These are phyloP conservation scores for Cheilosia pagana DNA, from an alignment of 2,888 invertebrate genomes.

Conservation along the genomic window DNA sequence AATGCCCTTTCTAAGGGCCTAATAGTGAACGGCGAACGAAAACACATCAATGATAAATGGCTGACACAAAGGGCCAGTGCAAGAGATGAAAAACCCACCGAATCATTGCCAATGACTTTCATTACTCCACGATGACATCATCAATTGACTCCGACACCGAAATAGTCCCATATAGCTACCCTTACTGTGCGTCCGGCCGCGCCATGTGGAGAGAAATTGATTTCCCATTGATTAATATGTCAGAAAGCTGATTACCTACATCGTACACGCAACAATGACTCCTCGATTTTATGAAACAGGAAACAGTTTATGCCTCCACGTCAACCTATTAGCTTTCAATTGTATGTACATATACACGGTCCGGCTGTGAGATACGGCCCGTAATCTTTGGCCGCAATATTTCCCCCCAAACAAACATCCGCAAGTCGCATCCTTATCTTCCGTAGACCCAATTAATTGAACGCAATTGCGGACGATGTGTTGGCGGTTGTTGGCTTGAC, in stretches of 20 bases:
- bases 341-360: conserved; percentile 14
- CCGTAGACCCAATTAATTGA: conserved; percentile 73
- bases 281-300: conserved; percentile 20
- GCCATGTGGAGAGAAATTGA: conserved; percentile 62
- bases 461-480: conserved; percentile 72
- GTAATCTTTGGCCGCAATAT: conserved; percentile 70
- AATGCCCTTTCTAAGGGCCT: conserved; percentile 22
- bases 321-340: conserved; percentile 64
- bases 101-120: conserved; percentile 73
- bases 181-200: conserved; percentile 9
- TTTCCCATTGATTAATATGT: conserved; percentile 73
- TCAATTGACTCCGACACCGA: conserved; percentile 58
- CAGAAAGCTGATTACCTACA: conserved; percentile 68
- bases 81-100: conserved; percentile 41
- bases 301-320: conserved; percentile 38
- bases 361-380: conserved; percentile 28
- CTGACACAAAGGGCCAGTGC: conserved; percentile 13
- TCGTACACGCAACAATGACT: conserved; percentile 55
- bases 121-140: conserved; percentile 72
- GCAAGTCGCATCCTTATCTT: conserved; percentile 66
- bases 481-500: conserved; percentile 29
- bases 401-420: conserved; percentile 57
- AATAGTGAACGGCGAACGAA: conserved; percentile 37
- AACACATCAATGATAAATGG: conserved; percentile 62
- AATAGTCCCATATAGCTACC: conserved; percentile 4